A percentile compares a stretch with the other conserved stretches of the same genome.
phyloP scores from a whole-genome alignment of 2,797 vertebrate genomes.

The Pithecia hirsuta region DNA sequence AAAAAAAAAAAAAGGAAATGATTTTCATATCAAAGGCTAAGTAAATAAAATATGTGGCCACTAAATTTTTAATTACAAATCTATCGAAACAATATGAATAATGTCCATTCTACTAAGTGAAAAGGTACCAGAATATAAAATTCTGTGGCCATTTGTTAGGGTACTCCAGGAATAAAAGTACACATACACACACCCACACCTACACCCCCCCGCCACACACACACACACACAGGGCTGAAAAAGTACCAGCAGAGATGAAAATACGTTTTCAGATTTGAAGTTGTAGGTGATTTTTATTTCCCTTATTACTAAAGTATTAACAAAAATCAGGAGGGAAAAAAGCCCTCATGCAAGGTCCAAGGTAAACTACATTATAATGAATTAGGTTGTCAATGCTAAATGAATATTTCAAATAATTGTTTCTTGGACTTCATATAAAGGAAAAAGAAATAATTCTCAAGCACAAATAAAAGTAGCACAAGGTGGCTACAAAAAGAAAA shows the following conservation, averaged over 20 bases:
- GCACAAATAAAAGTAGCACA: constrained; percentile 49
- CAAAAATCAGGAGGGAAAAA: constrained; percentile 58
- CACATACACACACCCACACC: neutral
- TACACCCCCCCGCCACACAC: neutral
- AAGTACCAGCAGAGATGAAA: constrained; percentile 29
- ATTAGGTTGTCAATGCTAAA: constrained; percentile 33
- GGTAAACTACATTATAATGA: constrained; percentile 49
- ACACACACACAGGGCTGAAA: neutral
- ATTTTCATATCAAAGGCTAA: constrained; percentile 39
- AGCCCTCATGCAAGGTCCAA: neutral
- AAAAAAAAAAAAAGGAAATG: neutral
- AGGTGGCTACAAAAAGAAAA: constrained; percentile 50
- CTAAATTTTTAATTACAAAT: constrained; percentile 24
- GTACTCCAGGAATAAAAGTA: constrained; percentile 39
- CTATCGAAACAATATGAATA: constrained; percentile 45
- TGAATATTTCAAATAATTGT: constrained; percentile 48
- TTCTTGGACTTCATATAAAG: constrained; percentile 34
- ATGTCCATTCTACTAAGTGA: constrained; percentile 44
- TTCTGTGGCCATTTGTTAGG: constrained; percentile 23
- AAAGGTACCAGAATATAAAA: constrained; percentile 48
- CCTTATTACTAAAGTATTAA: constrained; percentile 63
- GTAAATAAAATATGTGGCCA: constrained; percentile 12
- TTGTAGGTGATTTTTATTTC: constrained; percentile 54
- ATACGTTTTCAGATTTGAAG: constrained; percentile 52
- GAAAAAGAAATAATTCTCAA: constrained; percentile 19